Evolutionary conservation across 1,140 invertebrate species (phyloP).

Genomic region (Drosophila saltans): DNA sequence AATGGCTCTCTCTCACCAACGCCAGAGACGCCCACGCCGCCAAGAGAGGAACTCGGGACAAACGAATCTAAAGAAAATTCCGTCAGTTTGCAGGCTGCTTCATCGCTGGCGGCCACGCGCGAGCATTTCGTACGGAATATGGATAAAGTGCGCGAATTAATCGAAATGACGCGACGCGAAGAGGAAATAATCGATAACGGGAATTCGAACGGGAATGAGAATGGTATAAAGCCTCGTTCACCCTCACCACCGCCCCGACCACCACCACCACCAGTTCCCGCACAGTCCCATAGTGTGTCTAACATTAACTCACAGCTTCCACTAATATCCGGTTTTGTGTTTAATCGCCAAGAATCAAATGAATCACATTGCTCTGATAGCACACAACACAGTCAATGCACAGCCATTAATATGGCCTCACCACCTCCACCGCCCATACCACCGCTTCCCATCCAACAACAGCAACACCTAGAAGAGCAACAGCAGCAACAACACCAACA

Average conservation of each 20-base stretch:
- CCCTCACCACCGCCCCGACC: constrained; percentile 68
- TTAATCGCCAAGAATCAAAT: constrained; percentile 77
- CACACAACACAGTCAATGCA: constrained; percentile 84
- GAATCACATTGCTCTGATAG: constrained; percentile 84
- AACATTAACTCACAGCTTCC: constrained; percentile 13
- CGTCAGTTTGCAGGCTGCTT: constrained; percentile 63
- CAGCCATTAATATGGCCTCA: constrained; percentile 84
- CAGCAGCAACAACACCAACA: background rate
- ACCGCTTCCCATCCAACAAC: constrained; percentile 4
- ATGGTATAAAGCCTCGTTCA: constrained; percentile 35
- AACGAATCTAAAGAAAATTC: constrained; percentile 22
- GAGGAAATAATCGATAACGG: constrained; percentile 16
- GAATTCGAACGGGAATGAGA: background rate
- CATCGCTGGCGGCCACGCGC: constrained; percentile 70
- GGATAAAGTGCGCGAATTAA: constrained; percentile 77
- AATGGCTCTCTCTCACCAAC: constrained; percentile 46
- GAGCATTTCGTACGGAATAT: constrained; percentile 71
- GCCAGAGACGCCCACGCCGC: constrained; percentile 41
- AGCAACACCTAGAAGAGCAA: background rate
- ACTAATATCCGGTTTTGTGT: constrained; percentile 27
- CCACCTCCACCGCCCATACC: constrained; percentile 35
- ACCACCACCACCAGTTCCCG: constrained; percentile 46
- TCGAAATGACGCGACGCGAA: constrained; percentile 75
- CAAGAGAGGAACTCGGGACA: constrained; percentile 20
- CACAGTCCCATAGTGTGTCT: constrained; percentile 3